Evolutionary conservation across 2,888 invertebrate species (phyloP).

Genomic region (Ethmia dodecea): DNA sequence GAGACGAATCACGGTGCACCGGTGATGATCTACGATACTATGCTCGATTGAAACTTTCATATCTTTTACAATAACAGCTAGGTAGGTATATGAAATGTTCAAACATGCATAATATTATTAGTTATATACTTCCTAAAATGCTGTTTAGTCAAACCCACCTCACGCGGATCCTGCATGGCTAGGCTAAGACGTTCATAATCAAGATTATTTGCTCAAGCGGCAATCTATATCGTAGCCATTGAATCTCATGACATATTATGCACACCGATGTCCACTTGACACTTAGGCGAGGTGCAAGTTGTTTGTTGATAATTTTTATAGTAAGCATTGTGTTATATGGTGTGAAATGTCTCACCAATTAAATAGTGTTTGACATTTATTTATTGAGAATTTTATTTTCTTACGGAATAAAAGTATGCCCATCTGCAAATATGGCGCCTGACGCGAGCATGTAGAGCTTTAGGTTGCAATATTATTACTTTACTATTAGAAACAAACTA

Average conservation of each 20-base stretch:
- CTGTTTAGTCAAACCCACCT: conserved; percentile 65
- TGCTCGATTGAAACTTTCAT: no score
- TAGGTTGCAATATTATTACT: conserved; percentile 31
- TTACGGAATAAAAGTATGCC: conserved; percentile 66
- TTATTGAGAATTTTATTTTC: conserved; percentile 78
- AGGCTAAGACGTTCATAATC: conserved; percentile 57
- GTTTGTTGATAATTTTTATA: conserved; percentile 76
- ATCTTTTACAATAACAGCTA: no score
- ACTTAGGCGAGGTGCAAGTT: conserved; percentile 68
- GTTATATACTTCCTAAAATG: conserved; percentile 24
- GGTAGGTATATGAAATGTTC: no score
- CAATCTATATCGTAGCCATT: conserved; percentile 65
- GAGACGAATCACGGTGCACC: conserved; percentile 51
- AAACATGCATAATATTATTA: conserved; percentile 9
- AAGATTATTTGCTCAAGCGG: conserved; percentile 74
- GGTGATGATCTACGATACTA: conserved; percentile 51
- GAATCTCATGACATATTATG: conserved; percentile 72
- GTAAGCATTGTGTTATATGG: conserved; percentile 75
- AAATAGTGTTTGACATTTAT: conserved; percentile 75
- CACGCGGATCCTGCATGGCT: conserved; percentile 55
- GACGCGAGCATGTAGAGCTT: conserved; percentile 41
- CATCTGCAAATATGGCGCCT: conserved; percentile 75
- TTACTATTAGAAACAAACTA: conserved; percentile 1
- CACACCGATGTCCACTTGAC: conserved; percentile 55
- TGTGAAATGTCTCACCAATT: conserved; percentile 69